Evolutionary conservation across 2,113 vertebrate species (phyloP), one percentile per base, ranked within the genome.

Genomic region (Periophthalmodon schlosseri): DNA sequence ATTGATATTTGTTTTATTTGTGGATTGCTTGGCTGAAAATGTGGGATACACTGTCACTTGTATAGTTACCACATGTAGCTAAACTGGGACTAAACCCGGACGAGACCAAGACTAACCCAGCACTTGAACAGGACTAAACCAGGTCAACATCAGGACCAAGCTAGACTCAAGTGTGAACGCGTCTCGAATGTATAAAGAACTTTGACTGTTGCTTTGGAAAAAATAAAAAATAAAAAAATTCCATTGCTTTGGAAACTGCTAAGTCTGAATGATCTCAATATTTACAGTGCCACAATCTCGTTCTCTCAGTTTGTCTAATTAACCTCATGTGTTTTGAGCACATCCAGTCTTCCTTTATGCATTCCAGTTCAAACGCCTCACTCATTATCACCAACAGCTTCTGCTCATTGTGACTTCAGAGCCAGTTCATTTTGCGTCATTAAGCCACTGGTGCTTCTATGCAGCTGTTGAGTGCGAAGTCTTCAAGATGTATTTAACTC

Each of bases 401-500:
- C 75, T 76, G 68, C 73, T 89, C 70, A 73, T 79, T 84, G 79
- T 82, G 84, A 86, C 84, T 90, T 86, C 76, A 67, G 74, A 74
- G 87, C 76, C 49, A 80, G 67, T 88, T 72, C 77, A 71, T 82
- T 79, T 90, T 82, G 80, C 47, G 78, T 83, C 85, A 80, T 86
- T 86, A 90, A 88, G 77, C 56, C 68, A 54, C 76, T 79, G 14
- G 34, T 84, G 57, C 82, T 85, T 78, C 56, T 39, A 77, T 44
- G 33, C 78, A 84, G 80, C 74, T 85, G 75, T 63, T 64, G 73
- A 70, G 69, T 5, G 28, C 50, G 57, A 44, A 34, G 67, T 69
- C 36, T 77, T 81, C 57, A 81, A 88, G 86, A 89, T 82, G 77
- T 83, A 86, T 89, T 91, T 87, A 89, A 75, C 74, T 88, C 75